Evolutionary conservation across 2,888 invertebrate genomes (phyloP).

Genomic region (Leptopilina syphax): DNA sequence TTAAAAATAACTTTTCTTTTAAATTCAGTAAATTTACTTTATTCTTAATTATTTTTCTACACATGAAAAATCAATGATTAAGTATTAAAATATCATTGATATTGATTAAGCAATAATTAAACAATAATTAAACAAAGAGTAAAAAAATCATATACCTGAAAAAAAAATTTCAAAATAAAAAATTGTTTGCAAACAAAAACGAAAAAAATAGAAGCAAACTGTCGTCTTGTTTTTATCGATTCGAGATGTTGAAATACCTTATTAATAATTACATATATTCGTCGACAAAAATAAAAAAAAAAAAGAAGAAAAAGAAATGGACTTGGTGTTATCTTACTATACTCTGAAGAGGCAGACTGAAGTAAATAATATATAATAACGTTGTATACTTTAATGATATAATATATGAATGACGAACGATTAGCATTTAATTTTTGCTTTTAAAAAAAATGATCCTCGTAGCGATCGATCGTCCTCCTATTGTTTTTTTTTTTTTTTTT

Average conservation of each 20-base stretch:
- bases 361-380: constrained; percentile 48
- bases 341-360: constrained; percentile 56
- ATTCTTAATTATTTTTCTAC: too few relatives aligned
- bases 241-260: constrained; percentile 52
- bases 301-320: constrained; percentile 19
- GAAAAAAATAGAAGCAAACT: constrained; percentile 33
- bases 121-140: background rate
- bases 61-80: too few relatives aligned
- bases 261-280: constrained; percentile 40
- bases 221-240: constrained; percentile 49
- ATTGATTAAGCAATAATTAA: too few relatives aligned
- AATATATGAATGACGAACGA: constrained; percentile 38
- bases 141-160: background rate
- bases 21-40: too few relatives aligned
- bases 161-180: background rate
- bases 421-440: constrained; percentile 50
- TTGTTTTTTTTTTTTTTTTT: constrained; percentile 47
- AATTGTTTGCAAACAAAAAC: background rate
- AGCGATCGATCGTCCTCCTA: constrained; percentile 47
- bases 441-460: constrained; percentile 26
- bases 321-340: constrained; percentile 49
- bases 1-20: too few relatives aligned
- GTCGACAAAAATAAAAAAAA: constrained; percentile 40
- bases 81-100: too few relatives aligned
- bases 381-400: constrained; percentile 48